Evolutionary conservation across 2,113 vertebrate species (phyloP).

Genomic region (Athene cunicularia): DNA sequence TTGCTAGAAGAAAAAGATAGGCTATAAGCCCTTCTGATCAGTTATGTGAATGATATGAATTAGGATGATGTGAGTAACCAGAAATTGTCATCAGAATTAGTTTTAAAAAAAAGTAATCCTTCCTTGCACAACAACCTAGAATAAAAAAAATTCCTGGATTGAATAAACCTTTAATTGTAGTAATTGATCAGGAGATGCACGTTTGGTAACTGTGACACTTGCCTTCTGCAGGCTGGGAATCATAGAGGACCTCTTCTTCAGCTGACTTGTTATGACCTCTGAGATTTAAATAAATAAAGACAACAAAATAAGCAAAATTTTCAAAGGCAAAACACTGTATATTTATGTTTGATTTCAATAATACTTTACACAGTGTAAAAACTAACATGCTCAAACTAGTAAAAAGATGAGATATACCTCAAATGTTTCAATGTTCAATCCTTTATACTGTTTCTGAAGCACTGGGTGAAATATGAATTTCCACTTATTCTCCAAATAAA

Average conservation of each 20-base stretch:
- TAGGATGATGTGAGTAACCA: neutral
- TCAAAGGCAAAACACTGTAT: neutral
- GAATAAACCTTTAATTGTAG: neutral
- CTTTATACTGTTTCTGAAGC: neutral
- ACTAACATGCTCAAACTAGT: neutral
- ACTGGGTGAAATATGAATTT: neutral
- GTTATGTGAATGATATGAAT: neutral
- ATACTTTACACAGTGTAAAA: neutral
- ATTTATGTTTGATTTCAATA: neutral
- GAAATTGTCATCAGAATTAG: neutral
- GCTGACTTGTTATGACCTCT: conserved; percentile 72
- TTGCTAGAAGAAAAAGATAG: neutral
- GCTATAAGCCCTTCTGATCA: neutral
- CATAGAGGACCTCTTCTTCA: conserved; percentile 71
- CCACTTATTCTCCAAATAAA: neutral
- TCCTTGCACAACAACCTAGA: neutral
- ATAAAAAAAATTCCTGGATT: neutral
- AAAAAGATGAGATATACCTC: neutral
- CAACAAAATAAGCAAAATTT: neutral
- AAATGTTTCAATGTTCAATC: neutral
- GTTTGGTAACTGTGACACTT: conserved; percentile 6
- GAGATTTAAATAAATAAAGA: neutral
- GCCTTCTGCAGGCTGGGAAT: conserved; percentile 86
- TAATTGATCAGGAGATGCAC: neutral
- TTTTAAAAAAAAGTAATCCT: neutral